Evolutionary conservation across 2,113 vertebrate genomes (phyloP).

Genomic region (Aegotheles bennettii): DNA sequence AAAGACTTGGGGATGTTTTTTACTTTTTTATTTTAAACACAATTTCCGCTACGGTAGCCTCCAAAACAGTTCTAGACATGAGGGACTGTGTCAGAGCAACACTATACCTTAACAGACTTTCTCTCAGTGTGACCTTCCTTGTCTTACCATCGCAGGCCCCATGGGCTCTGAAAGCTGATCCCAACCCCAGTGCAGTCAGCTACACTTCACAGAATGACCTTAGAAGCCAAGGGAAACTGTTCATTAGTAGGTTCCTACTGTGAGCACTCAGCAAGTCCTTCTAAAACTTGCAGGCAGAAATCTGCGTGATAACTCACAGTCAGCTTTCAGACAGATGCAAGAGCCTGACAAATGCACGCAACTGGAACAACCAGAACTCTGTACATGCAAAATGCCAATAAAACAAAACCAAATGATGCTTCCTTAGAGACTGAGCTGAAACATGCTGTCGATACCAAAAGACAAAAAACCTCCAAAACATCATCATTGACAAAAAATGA

Average conservation of each 20-base stretch:
- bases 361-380: background rate
- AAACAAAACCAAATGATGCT: background rate
- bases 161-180: background rate
- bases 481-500: background rate
- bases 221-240: background rate
- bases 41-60: background rate
- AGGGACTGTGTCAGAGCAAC: background rate
- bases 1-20: background rate
- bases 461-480: background rate
- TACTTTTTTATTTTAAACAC: background rate
- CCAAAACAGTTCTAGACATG: background rate
- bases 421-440: background rate
- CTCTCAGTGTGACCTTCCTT: background rate
- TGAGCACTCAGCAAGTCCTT: background rate
- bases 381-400: accelerated
- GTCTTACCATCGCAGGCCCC: background rate
- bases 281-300: background rate
- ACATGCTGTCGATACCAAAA: background rate
- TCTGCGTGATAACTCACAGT: background rate
- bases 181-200: background rate
- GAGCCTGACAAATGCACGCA: background rate
- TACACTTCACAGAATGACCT: background rate
- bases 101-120: background rate
- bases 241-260: background rate
- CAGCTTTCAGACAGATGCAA: background rate